Evolutionary conservation across 2,113 vertebrate species (phyloP).

Genomic region (Aldabrachelys gigantea): DNA sequence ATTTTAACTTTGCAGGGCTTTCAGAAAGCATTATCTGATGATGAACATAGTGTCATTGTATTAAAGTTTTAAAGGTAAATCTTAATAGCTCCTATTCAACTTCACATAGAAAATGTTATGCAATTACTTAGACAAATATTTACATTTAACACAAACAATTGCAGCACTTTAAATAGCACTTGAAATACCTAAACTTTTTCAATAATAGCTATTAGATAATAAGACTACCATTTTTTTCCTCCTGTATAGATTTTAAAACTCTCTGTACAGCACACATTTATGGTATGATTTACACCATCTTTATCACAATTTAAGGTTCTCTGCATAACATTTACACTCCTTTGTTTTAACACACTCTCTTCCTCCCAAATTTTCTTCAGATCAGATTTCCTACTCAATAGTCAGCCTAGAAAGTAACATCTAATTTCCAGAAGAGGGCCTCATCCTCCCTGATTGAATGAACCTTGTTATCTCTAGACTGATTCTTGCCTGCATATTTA

Average conservation of each 20-base stretch:
- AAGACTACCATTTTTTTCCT: background rate
- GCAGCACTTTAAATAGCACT: fast-evolving
- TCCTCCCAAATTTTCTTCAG: background rate
- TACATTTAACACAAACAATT: no score
- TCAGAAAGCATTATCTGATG: background rate
- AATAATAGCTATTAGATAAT: fast-evolving
- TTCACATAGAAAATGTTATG: background rate
- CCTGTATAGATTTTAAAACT: background rate
- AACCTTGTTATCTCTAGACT: no score
- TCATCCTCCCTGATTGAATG: no score
- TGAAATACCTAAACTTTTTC: fast-evolving
- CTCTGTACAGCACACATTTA: background rate
- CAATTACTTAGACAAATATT: background rate
- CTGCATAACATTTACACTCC: background rate
- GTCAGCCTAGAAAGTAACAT: background rate
- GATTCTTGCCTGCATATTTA: no score
- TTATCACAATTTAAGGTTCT: background rate
- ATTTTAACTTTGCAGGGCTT: fast-evolving
- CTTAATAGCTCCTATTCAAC: background rate
- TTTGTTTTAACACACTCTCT: background rate
- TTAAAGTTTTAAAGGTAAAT: background rate
- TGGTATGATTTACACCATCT: background rate
- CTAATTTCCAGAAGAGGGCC: background rate
- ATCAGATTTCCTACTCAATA: background rate
- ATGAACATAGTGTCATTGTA: fast-evolving